These are phyloP conservation scores for Verasper variegatus DNA, from an alignment of 2,113 vertebrate species.

Conservation along the genomic window DNA sequence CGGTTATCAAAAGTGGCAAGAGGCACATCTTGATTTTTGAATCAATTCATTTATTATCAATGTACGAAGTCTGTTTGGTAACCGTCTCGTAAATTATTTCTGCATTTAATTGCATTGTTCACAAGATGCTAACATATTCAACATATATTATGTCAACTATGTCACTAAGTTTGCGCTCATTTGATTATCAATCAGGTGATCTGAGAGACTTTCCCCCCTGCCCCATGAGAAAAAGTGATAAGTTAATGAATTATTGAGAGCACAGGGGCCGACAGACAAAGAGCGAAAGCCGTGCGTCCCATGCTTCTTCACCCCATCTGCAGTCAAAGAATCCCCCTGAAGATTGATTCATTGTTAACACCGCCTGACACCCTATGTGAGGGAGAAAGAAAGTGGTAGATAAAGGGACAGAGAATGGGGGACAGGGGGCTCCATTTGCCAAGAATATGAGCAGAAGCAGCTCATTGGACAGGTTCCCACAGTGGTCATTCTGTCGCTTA, in stretches of 20 bases:
- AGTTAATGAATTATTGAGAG: constrained; percentile 85
- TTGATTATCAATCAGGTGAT: constrained; percentile 28
- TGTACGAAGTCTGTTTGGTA: neutral
- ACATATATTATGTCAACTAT: neutral
- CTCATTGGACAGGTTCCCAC: constrained; percentile 81
- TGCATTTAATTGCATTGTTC: neutral
- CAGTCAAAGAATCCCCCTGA: constrained; percentile 85
- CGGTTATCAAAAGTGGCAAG: constrained; percentile 43
- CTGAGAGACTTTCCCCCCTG: constrained; percentile 47
- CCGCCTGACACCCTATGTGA: constrained; percentile 83
- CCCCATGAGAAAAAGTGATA: constrained; percentile 80
- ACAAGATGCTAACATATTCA: neutral
- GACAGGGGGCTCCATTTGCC: constrained; percentile 77
- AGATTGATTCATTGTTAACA: constrained; percentile 88
- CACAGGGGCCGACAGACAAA: constrained; percentile 78
- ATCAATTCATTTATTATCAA: neutral
- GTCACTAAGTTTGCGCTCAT: constrained; percentile 1
- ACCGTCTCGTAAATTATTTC: neutral
- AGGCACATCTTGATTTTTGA: too few relatives aligned
- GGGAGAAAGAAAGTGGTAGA: constrained; percentile 81
- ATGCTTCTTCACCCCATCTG: constrained; percentile 82
- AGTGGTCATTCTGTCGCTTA: constrained; percentile 67
- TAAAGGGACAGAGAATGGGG: constrained; percentile 82
- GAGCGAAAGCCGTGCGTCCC: constrained; percentile 75
- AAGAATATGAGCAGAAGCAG: constrained; percentile 80